Percentiles rank a stretch among this genome's conserved stretches.
These are phyloP conservation scores for Calameuta pallipes DNA, from an alignment of 2,888 invertebrate species.

Conservation along the genomic window DNA sequence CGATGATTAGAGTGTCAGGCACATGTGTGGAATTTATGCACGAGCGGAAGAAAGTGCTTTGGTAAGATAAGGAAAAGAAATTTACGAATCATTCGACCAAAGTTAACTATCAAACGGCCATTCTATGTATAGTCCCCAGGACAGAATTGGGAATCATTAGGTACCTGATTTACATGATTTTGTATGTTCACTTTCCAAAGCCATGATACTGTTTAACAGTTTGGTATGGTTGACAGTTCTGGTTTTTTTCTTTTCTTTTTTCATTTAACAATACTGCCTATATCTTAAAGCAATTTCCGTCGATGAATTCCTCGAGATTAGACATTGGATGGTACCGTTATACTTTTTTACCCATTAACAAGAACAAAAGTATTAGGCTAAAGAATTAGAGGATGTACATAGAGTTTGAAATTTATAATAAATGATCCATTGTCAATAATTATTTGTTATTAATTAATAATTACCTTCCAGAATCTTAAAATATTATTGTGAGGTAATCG, in stretches of 20 bases:
- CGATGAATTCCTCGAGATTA: conserved; percentile 12
- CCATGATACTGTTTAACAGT: not conserved
- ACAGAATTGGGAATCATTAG: not conserved
- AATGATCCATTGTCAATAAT: conserved; percentile 13
- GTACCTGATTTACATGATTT: not conserved
- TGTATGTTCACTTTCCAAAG: not conserved
- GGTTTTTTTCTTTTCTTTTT: not conserved
- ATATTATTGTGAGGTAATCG: not conserved
- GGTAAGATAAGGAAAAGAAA: not conserved
- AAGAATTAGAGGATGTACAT: conserved; percentile 30
- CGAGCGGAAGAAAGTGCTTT: not conserved
- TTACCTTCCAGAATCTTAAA: not conserved
- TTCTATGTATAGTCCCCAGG: not conserved
- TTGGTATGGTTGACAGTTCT: not conserved
- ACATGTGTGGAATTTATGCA: not conserved
- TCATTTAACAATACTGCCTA: not conserved
- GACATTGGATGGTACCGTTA: conserved; percentile 17
- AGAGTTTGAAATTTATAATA: conserved; percentile 33
- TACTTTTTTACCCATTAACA: conserved; percentile 39
- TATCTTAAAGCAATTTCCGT: not conserved
- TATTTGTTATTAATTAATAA: too few relatives aligned
- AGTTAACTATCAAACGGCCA: not conserved
- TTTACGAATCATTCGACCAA: not conserved
- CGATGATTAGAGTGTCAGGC: not conserved
- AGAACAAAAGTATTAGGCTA: conserved; percentile 19